These are phyloP conservation scores for Pteronotus mesoamericanus DNA, from an alignment of 2,797 vertebrate genomes.

Conservation along the genomic window DNA sequence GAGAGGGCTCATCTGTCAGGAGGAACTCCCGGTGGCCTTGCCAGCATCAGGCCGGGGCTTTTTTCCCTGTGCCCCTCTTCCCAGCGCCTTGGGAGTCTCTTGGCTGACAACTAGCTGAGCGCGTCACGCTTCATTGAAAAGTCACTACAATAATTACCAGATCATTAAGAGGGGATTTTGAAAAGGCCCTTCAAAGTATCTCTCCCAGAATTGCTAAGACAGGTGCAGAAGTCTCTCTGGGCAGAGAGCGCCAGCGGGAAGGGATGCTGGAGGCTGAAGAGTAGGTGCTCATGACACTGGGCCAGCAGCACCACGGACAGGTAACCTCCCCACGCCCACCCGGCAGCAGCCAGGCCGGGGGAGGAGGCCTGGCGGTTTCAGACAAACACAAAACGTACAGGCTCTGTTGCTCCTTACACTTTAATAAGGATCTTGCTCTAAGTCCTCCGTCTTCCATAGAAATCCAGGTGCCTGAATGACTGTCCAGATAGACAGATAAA, in stretches of 20 bases:
- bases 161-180: constrained; percentile 56
- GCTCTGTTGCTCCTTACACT: neutral
- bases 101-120: neutral
- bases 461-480: neutral
- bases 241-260: neutral
- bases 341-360: accelerated
- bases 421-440: neutral
- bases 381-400: neutral
- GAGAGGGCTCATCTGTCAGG: neutral
- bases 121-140: constrained; percentile 55
- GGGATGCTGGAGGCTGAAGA: neutral
- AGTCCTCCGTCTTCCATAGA: neutral
- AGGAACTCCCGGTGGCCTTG: neutral
- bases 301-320: neutral
- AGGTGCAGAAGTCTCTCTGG: constrained; percentile 49
- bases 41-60: neutral
- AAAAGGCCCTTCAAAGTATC: constrained; percentile 56
- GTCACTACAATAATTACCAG: constrained; percentile 63
- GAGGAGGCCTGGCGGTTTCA: neutral
- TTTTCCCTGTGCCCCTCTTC: neutral
- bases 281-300: constrained; percentile 37
- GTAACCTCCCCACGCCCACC: neutral
- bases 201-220: constrained; percentile 60
- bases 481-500: neutral
- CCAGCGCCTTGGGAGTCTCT: neutral